Conservation (phyloP, 2,888 invertebrate genomes). For the Polylopha cassiicola region DNA sequence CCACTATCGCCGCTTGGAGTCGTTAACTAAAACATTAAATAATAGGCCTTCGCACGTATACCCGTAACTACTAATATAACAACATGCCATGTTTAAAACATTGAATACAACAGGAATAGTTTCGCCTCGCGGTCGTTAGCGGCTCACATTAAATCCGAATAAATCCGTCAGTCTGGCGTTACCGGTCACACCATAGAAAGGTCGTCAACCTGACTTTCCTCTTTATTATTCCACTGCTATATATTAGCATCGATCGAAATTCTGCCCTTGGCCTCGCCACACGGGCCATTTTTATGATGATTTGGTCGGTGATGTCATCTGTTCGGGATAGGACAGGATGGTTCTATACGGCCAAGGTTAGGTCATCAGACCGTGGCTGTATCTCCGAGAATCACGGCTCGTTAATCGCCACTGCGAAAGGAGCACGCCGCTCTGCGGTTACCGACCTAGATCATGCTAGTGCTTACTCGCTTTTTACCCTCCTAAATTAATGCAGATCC, state of each 20-base stretch:
- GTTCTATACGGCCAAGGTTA: conserved; percentile 66
- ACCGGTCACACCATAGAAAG: conserved; percentile 46
- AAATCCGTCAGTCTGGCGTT: conserved; percentile 51
- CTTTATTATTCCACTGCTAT: conserved; percentile 54
- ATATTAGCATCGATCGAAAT: conserved; percentile 50
- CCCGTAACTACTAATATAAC: too few relatives aligned
- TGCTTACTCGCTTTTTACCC: conserved; percentile 54
- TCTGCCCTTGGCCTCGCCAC: conserved; percentile 56
- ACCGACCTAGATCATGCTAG: conserved; percentile 57
- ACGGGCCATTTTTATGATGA: conserved; percentile 38
- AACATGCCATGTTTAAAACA: too few relatives aligned
- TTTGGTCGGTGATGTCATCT: conserved; percentile 59
- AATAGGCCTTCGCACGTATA: too few relatives aligned
- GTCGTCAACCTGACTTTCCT: conserved; percentile 67
- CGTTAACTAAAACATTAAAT: too few relatives aligned
- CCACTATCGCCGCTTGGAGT: too few relatives aligned
- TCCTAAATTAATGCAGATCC: conserved; percentile 43
- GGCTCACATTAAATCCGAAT: conserved; percentile 32
- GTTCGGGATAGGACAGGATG: conserved; percentile 58
- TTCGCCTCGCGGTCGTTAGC: not conserved
- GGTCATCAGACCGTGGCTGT: conserved; percentile 64
- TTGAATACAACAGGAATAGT: conserved; percentile 16
- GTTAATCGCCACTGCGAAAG: conserved; percentile 60
- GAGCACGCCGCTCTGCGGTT: conserved; percentile 45
- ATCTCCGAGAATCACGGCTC: conserved; percentile 59